Conservation (phyloP, 2,113 vertebrate species). For the Stegostoma tigrinum region DNA sequence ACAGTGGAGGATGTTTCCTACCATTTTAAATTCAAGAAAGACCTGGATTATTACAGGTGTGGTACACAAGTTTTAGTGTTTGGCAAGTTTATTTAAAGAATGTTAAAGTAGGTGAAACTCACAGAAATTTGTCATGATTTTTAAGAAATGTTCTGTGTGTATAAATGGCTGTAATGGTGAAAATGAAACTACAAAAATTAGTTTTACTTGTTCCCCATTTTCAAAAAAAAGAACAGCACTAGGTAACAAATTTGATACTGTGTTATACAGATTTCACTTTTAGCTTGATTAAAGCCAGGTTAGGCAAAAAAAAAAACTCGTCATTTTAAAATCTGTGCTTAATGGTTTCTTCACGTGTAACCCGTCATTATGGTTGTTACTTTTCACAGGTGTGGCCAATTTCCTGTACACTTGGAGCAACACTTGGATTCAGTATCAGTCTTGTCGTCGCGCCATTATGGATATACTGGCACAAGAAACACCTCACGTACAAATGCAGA, state of each 20-base stretch:
- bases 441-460: slow-evolving; percentile 79
- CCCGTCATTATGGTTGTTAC: slow-evolving; percentile 18
- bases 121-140: neutral
- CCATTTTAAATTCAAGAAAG: neutral
- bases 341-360: slow-evolving; percentile 30
- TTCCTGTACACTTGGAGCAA: slow-evolving; percentile 86
- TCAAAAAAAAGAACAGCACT: neutral
- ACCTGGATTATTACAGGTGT: slow-evolving; percentile 27
- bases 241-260: neutral
- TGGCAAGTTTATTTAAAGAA: slow-evolving; percentile 30
- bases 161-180: slow-evolving; percentile 29
- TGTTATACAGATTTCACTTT: neutral
- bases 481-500: slow-evolving; percentile 91
- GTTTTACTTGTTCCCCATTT: neutral
- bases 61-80: slow-evolving; percentile 25
- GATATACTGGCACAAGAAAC: slow-evolving; percentile 92
- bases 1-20: neutral
- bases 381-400: slow-evolving; percentile 84
- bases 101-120: neutral
- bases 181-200: neutral
- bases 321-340: slow-evolving; percentile 56
- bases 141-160: slow-evolving; percentile 9
- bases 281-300: neutral
- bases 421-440: slow-evolving; percentile 76
- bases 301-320: slow-evolving; percentile 41